Conservation (phyloP, 2,888 invertebrate genomes). For the Acanthacorydalis orientalis region DNA sequence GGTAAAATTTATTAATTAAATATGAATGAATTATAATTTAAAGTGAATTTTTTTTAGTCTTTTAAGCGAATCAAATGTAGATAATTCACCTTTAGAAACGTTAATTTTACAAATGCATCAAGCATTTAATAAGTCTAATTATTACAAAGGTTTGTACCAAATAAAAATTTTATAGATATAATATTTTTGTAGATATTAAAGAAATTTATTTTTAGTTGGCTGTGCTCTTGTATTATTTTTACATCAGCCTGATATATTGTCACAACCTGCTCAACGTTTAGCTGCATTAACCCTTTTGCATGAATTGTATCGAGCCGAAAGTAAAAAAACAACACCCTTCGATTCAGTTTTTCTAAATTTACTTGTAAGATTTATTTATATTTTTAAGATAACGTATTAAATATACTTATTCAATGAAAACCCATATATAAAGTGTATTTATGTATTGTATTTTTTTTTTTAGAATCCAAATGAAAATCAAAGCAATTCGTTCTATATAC, state of each 20-base stretch:
- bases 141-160: slow-evolving; percentile 50
- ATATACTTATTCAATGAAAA: not conserved
- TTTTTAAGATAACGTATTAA: not conserved
- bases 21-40: slow-evolving; percentile 4
- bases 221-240: slow-evolving; percentile 42
- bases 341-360: slow-evolving; percentile 50
- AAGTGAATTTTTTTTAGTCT: slow-evolving; percentile 31
- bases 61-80: slow-evolving; percentile 55
- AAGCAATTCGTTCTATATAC: slow-evolving; percentile 33
- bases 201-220: slow-evolving; percentile 29
- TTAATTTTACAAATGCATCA: slow-evolving; percentile 62
- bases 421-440: not conserved
- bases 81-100: slow-evolving; percentile 56
- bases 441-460: slow-evolving; percentile 9
- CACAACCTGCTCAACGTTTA: slow-evolving; percentile 47
- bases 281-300: slow-evolving; percentile 49
- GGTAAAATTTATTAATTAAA: slow-evolving; percentile 18
- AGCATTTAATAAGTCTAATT: slow-evolving; percentile 58
- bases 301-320: slow-evolving; percentile 52
- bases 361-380: slow-evolving; percentile 28
- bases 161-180: not conserved
- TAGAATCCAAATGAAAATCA: slow-evolving; percentile 29
- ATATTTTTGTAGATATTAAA: slow-evolving; percentile 8
- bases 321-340: slow-evolving; percentile 51
- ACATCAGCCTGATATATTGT: slow-evolving; percentile 51